Conservation (phyloP, 2,113 vertebrate genomes). For the Pseudorasbora parva region DNA sequence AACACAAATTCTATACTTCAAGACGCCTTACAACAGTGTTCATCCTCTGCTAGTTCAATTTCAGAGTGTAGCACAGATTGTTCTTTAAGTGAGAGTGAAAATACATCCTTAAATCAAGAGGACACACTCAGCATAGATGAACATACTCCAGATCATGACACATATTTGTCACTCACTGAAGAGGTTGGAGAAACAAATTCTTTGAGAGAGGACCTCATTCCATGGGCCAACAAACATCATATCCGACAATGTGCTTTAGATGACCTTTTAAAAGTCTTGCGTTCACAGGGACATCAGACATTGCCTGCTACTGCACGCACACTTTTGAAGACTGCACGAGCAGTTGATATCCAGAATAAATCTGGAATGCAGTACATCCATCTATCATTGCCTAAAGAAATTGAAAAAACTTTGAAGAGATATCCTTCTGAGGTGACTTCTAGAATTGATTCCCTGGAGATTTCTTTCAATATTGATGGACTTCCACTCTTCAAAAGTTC, state of each 20-base stretch:
- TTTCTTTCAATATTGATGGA: no score
- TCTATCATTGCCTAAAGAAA: no score
- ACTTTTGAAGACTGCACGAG: no score
- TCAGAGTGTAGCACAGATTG: background rate
- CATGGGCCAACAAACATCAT: background rate
- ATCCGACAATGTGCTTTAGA: background rate
- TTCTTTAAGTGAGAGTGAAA: background rate
- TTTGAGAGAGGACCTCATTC: no score
- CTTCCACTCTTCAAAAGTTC: background rate
- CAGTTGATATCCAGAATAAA: no score
- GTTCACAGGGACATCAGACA: background rate
- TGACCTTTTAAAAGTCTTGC: no score
- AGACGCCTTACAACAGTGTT: no score
- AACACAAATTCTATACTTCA: no score
- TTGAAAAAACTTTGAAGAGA: no score
- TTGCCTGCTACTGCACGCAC: background rate
- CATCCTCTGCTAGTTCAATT: background rate
- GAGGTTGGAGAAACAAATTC: background rate
- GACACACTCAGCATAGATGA: background rate
- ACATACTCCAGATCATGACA: background rate
- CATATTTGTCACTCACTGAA: background rate
- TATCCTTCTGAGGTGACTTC: no score
- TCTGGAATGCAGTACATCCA: no score
- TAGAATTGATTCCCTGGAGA: no score
- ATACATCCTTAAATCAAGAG: background rate